phyloP scores from a whole-genome alignment of 2,113 vertebrate species.

The Coturnix japonica region DNA sequence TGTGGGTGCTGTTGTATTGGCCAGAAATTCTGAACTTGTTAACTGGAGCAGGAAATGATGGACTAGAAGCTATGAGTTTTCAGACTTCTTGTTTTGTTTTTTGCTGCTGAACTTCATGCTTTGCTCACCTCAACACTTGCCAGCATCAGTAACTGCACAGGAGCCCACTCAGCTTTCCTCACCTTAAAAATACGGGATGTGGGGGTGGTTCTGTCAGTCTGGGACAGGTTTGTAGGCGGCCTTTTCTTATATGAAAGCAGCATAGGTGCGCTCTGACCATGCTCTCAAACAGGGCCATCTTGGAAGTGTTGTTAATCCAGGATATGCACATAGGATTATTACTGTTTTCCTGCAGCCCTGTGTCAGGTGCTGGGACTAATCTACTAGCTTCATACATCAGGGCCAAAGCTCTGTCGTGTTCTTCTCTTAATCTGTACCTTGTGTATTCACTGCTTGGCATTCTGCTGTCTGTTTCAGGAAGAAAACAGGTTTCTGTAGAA shows the following conservation, averaged over 20 bases:
- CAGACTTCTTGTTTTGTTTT: neutral
- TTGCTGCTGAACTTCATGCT: neutral
- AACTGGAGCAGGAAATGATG: neutral
- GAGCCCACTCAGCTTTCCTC: neutral
- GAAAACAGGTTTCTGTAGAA: neutral
- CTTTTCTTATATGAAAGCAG: neutral
- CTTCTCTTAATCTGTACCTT: neutral
- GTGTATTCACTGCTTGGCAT: neutral
- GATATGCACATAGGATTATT: neutral
- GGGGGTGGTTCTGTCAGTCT: neutral
- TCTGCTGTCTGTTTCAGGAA: neutral
- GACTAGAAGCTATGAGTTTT: neutral
- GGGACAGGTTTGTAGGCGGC: fast-evolving
- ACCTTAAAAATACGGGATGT: neutral
- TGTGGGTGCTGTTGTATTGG: neutral
- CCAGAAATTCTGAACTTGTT: neutral
- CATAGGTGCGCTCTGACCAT: neutral
- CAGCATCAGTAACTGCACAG: neutral
- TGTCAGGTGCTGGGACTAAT: neutral
- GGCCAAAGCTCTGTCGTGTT: neutral
- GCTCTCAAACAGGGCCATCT: neutral
- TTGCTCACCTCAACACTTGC: neutral
- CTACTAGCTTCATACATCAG: neutral
- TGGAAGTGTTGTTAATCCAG: neutral
- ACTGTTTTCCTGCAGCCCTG: neutral